A percentile compares a stretch with the other conserved stretches of the same genome.
These are phyloP conservation scores for Micromussa lordhowensis DNA, from an alignment of 92 coral and sea anemone species.

Conservation along the genomic window DNA sequence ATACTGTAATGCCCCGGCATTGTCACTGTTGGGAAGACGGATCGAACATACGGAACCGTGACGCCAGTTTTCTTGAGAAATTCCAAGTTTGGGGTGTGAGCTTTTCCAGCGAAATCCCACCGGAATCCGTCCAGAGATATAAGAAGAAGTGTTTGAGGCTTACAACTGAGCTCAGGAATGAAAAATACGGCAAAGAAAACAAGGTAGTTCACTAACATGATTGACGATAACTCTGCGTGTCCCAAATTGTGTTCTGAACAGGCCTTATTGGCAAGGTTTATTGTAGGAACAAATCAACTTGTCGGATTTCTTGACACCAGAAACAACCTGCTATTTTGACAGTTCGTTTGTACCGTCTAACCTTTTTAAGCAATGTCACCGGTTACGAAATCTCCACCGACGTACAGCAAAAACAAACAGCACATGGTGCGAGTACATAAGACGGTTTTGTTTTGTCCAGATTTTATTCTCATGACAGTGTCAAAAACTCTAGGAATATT, in stretches of 20 bases:
- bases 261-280: not conserved
- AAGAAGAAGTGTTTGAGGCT: conserved; percentile 69
- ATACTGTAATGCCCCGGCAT: conserved; percentile 83
- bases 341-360: not conserved
- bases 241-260: not conserved
- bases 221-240: too few species aligned
- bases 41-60: conserved; percentile 72
- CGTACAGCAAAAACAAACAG: too few species aligned
- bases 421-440: too few species aligned
- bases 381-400: too few species aligned
- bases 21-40: conserved; percentile 86
- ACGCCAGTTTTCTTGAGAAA: conserved; percentile 79
- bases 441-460: too few species aligned
- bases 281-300: not conserved
- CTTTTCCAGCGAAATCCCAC: conserved; percentile 84
- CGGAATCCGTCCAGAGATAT: conserved; percentile 92
- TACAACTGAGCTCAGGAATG: not conserved
- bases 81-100: conserved; percentile 86
- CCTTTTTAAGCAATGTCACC: too few species aligned
- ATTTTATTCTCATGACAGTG: too few species aligned
- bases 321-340: conserved; percentile 25
- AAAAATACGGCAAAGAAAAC: not conserved
- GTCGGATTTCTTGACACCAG: conserved; percentile 13
- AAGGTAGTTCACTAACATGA: not conserved
- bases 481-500: too few species aligned